Evolutionary conservation across 2,888 invertebrate genomes (phyloP), one percentile per base, ranked within the genome.

Genomic region (Aphrophora alni): DNA sequence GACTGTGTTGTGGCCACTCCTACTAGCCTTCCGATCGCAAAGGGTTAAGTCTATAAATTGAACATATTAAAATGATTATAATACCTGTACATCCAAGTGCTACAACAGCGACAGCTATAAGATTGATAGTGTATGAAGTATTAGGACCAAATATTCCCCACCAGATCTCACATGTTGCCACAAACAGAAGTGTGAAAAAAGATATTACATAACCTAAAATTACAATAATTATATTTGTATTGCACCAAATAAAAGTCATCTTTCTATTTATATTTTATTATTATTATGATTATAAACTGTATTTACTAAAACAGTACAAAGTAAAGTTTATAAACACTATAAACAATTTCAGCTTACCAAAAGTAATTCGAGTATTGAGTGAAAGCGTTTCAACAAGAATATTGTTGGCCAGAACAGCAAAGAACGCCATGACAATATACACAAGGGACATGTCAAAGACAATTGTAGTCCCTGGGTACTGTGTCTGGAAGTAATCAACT

Each of bases 401-500:
- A 87, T 97, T 97, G 88, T 97, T 97, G 78, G 93, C 91, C 83
- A 96, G 89, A 8, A 97, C 97, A 2, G 97, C 96, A 81, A 94
- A 91, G 86, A 97, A 96, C 33, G 97, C 97, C 84, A 95, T 94
- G n/a, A 94, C 91, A 84, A 97, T 97, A 88, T 97, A 97, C 68
- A 97, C 95, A 83, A 96, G 92, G 17, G 96, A 96, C 95, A 97
- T 96, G 88, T 97, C 97, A 88, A 97, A 95, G 86, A 97, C 94
- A 82, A 97, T 96, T 0, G 95, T 95, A 0, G 95, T 93, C 79
- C 93, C 93, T 0, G 96, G 96, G 88, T 95, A 97, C 84, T 94
- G 92, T 25, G 91, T 90, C 89, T 96, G 95, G 90, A 96, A 97
- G 89, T 96, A 97, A 89, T 97, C 97, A 85, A 96, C 96, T 10